Base-by-base conservation (phyloP, 2,113 vertebrate species). In the Psilopogon haemacephalus region DNA sequence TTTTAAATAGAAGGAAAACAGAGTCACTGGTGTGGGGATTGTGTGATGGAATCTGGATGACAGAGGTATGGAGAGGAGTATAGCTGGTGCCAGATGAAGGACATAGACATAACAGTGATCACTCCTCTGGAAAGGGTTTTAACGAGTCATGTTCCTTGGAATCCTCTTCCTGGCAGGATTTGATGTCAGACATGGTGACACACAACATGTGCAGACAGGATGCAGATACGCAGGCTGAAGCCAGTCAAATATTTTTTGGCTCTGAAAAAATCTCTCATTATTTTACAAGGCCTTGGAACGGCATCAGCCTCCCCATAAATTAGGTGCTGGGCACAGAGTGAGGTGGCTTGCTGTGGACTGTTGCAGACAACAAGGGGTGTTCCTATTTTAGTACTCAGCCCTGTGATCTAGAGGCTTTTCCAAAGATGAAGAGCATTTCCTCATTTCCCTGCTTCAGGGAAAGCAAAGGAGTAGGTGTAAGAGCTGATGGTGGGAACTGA, bases 81-180 rank as follows among this genome's bases (percentile, higher is more conserved):
- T 2, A 4, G 33, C 13, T 1, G 5, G 23, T 16, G 15, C 33
- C 3, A 1, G 37, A 42, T n/a, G n/a, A 52, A 62, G 46, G 59
- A 73, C 35, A 18, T 16, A 8, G 48, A 9, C 18, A 3, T 27
- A 48, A 54, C 38, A 56, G 28, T 1, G 4, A 46, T 55, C 35
- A 6, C 18, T 72, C 32, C 46, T 28, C 46, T 4, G 5, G n/a
- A 30, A 87, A 50, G 6, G 12, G 26, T 14, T 32, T 59, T 42
- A 26, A 75, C 0, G 38, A 64, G 32, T 56, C 56, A 3, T 26
- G n/a, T 0, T 1, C 15, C 58, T 42, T 14, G 0, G 0, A 15
- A 20, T 60, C 40, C 63, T 33, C 62, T 54, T n/a, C 27, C 42
- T 46, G 42, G 55, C 83, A 69, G 62, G 37, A 64, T 42, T 14